A percentile compares a stretch with the other conserved stretches of the same genome.
These are phyloP conservation scores for Pimpla rufipes DNA, from an alignment of 2,888 invertebrate species.

Conservation along the genomic window DNA sequence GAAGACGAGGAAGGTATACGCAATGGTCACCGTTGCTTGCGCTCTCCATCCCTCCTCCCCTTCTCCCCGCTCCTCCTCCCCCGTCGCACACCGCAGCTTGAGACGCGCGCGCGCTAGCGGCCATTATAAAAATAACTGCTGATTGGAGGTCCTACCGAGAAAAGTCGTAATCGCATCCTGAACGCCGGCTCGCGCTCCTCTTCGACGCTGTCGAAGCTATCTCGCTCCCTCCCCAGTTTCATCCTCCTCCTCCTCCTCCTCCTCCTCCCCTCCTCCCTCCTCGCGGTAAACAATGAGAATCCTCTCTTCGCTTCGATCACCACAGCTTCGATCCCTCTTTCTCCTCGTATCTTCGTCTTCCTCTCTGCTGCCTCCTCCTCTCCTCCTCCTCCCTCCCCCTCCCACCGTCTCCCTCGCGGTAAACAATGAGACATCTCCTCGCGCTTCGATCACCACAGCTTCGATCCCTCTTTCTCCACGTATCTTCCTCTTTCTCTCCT, in stretches of 20 bases:
- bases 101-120: constrained; percentile 74
- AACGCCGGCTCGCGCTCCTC: constrained; percentile 75
- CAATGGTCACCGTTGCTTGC: constrained; percentile 75
- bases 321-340: constrained; percentile 36
- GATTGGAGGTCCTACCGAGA: constrained; percentile 85
- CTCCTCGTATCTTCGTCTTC: constrained; percentile 31
- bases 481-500: constrained; percentile 31
- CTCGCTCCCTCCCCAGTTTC: constrained; percentile 44
- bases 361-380: constrained; percentile 13
- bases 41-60: constrained; percentile 22
- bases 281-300: constrained; percentile 73
- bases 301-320: constrained; percentile 62
- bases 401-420: constrained; percentile 58
- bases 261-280: constrained; percentile 51
- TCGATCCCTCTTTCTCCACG: constrained; percentile 23
- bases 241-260: constrained; percentile 56
- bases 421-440: constrained; percentile 72
- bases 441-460: constrained; percentile 55
- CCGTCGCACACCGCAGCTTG: constrained; percentile 70
- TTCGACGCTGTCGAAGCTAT: constrained; percentile 37
- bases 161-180: constrained; percentile 85
- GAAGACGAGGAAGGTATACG: constrained; percentile 69
- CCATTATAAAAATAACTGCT: constrained; percentile 85
- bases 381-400: not conserved
- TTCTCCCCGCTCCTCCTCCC: constrained; percentile 28